A percentile compares a stretch with the other conserved stretches of the same genome.
Conservation (phyloP, 1,140 invertebrate species). For the Neodiprion virginianus region DNA sequence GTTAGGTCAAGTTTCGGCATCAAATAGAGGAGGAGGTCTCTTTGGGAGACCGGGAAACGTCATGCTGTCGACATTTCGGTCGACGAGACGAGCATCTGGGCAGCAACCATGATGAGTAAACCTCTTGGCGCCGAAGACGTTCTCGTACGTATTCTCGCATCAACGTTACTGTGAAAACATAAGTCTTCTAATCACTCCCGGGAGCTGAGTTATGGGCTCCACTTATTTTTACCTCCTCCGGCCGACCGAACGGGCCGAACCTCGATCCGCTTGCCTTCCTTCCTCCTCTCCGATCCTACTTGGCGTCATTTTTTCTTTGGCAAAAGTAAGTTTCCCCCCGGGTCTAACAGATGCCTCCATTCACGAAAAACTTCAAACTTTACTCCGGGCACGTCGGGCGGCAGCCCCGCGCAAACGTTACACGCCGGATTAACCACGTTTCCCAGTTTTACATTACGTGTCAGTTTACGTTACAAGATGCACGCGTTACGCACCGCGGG, state of each 20-base stretch:
- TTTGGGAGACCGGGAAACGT: neutral
- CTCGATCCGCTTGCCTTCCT: no score
- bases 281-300: no score
- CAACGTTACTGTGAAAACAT: neutral
- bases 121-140: neutral
- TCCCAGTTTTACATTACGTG: neutral
- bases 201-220: slow-evolving; percentile 2
- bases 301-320: neutral
- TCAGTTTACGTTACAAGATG: no score
- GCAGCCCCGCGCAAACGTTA: neutral
- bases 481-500: no score
- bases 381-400: neutral
- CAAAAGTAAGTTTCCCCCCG: slow-evolving; percentile 2
- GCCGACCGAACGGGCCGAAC: no score
- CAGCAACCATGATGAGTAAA: neutral
- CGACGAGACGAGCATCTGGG: neutral
- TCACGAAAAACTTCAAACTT: neutral
- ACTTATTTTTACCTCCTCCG: neutral
- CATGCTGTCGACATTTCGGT: neutral
- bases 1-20: neutral
- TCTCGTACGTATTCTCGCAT: neutral
- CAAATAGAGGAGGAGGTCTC: neutral
- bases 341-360: neutral
- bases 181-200: slow-evolving; percentile 7
- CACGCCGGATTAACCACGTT: neutral